Percentiles rank a stretch among this genome's conserved stretches.
Conservation (phyloP, 2,888 invertebrate species). For the Drosophila yooni region DNA sequence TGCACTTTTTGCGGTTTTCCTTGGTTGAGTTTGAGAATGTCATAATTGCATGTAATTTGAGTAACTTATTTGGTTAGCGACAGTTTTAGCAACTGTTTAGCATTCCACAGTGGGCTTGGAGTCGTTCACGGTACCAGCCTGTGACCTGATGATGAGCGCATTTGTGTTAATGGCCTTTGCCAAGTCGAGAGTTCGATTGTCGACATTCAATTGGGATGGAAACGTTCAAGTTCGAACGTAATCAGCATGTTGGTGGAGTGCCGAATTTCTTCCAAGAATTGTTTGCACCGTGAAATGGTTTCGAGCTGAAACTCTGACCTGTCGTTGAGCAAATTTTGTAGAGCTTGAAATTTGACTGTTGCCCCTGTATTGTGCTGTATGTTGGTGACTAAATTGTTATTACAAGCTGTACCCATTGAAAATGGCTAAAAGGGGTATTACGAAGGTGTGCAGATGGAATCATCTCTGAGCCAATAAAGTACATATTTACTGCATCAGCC, state of each 20-base stretch:
- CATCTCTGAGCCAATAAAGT: background rate
- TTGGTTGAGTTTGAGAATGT: background rate
- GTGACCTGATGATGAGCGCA: conserved; percentile 51
- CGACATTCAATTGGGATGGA: background rate
- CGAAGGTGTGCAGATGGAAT: background rate
- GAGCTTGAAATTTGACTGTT: conserved; percentile 59
- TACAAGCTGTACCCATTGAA: background rate
- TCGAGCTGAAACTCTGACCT: conserved; percentile 32
- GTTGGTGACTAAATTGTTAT: background rate
- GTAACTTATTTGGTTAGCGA: background rate
- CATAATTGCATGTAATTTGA: background rate
- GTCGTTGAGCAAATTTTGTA: conserved; percentile 26
- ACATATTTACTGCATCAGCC: background rate
- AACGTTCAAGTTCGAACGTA: conserved; percentile 7
- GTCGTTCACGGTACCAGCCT: conserved; percentile 12
- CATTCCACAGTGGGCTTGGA: background rate
- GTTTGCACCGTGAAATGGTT: conserved; percentile 33
- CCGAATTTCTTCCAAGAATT: conserved; percentile 48
- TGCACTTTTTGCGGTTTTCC: background rate
- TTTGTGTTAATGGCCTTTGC: conserved; percentile 50
- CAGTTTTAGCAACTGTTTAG: background rate
- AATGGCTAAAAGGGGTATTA: background rate
- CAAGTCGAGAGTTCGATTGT: conserved; percentile 43
- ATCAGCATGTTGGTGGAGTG: conserved; percentile 27
- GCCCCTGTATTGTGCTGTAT: conserved; percentile 19